Base-by-base conservation (phyloP, 2,797 vertebrate genomes). In the Molothrus ater region DNA sequence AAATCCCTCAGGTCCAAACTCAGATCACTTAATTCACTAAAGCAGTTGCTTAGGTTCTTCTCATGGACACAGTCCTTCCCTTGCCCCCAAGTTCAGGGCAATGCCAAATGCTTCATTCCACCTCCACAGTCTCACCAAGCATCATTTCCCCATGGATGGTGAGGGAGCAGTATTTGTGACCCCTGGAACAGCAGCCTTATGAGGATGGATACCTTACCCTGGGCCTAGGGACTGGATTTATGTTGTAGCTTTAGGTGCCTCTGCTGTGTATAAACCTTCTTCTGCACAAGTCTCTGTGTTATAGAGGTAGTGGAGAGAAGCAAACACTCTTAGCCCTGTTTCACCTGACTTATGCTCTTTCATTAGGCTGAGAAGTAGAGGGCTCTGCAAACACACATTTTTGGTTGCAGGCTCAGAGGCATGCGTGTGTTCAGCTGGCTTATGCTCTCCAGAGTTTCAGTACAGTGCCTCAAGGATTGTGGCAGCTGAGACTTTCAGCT, bases 341-440 rank as follows among this genome's bases (percentile, higher is more conserved):
- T 86, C 10, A 6, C 42, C 32, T 57, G 28, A 40, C 6, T 43
- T 16, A 21, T 6, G 28, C 40, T 54, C 47, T 16, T 80, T 36
- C 51, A 60, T 81, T 32, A 56, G 40, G 14, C n/a, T 80, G 53
- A 73, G 79, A 76, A 73, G 15, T 11, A 12, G 8, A 17, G 45
- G 8, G 11, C 29, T 60, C 18, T 63, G 53, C 20, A 80, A 92
- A 24, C n/a, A 78, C 7, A 10, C 54, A 7, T 54, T 73, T 73
- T n/a, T 87, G 54, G 15, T 50, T 28, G 63, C 53, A 86, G n/a
- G 19, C 10, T 17, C 53, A 79, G 42, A 81, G 17, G 21, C 2
- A 0, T 40, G 0, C 0, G 0, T 61, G 48, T 59, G 25, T 76
- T 84, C 68, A 74, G 31, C 51, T 80, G 42, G 13, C 13, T 85